Evolutionary conservation across 2,888 invertebrate species (phyloP).

Genomic region (Nomada ruficornis): DNA sequence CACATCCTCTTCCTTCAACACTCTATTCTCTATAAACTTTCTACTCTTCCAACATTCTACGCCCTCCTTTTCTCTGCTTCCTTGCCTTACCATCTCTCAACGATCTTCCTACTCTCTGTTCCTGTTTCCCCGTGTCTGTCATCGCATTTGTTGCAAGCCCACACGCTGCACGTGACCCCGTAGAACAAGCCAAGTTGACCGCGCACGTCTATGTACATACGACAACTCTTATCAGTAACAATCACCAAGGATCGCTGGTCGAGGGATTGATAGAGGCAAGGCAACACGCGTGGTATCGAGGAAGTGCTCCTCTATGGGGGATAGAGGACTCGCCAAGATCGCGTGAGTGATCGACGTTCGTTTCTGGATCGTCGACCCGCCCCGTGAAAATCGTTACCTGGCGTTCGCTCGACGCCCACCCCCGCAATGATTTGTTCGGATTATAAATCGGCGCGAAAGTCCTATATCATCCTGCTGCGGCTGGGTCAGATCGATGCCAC

Average conservation of each 20-base stretch:
- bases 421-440: conserved; percentile 73
- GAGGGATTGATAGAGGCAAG: conserved; percentile 52
- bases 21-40: conserved; percentile 4
- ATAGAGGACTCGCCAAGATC: conserved; percentile 43
- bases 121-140: background rate
- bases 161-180: conserved; percentile 16
- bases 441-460: conserved; percentile 74
- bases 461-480: conserved; percentile 54
- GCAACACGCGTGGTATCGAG: conserved; percentile 67
- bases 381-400: conserved; percentile 57
- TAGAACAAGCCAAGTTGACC: background rate
- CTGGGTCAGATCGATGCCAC: conserved; percentile 24
- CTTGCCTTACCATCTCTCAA: background rate
- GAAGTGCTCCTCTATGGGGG: conserved; percentile 61
- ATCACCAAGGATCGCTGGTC: conserved; percentile 28
- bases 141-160: conserved; percentile 31
- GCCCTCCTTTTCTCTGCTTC: conserved; percentile 8
- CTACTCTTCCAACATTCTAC: conserved; percentile 14
- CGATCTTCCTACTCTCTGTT: background rate
- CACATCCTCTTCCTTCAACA: background rate
- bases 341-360: conserved; percentile 72
- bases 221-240: conserved; percentile 33
- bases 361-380: conserved; percentile 65
- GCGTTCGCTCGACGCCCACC: conserved; percentile 67
- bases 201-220: background rate